Conservation (phyloP, 53 echinoderm and acorn worm genomes). For the Holothuria scabra region DNA sequence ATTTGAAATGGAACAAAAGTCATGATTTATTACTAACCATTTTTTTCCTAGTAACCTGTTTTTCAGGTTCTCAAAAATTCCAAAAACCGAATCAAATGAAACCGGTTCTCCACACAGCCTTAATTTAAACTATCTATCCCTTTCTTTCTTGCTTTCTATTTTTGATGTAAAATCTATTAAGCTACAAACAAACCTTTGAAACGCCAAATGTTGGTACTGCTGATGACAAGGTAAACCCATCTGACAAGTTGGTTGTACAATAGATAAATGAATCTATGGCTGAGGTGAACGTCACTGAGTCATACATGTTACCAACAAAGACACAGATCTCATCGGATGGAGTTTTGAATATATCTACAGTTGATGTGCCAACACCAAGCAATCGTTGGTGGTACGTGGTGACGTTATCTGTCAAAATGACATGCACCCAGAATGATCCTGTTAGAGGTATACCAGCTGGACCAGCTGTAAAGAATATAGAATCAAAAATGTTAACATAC, state of each 20-base stretch:
- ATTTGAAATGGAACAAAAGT: no score
- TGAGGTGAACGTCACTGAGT: slow-evolving; percentile 13
- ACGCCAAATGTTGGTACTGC: slow-evolving; percentile 67
- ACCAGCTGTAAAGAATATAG: no score
- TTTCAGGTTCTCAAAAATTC: no score
- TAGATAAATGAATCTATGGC: slow-evolving; percentile 62
- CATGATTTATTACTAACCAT: no score
- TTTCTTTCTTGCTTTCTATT: no score
- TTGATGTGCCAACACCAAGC: slow-evolving; percentile 48
- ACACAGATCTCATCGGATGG: slow-evolving; percentile 56
- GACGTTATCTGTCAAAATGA: neutral
- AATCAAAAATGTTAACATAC: no score
- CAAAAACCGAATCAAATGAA: no score
- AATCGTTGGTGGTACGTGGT: slow-evolving; percentile 44
- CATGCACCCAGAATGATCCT: slow-evolving; percentile 6
- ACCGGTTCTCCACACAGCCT: no score
- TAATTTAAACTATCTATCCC: no score
- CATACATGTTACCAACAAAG: slow-evolving; percentile 63
- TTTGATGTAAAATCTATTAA: no score
- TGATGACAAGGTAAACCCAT: slow-evolving; percentile 54
- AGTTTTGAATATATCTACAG: slow-evolving; percentile 68
- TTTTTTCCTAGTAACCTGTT: no score
- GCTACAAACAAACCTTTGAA: slow-evolving; percentile 55
- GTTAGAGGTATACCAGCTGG: no score
- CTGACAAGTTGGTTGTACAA: slow-evolving; percentile 51